Percentiles rank a stretch among this genome's conserved stretches.
phyloP scores from a whole-genome alignment of 2,888 invertebrate genomes.

The Drosophila putrida region DNA sequence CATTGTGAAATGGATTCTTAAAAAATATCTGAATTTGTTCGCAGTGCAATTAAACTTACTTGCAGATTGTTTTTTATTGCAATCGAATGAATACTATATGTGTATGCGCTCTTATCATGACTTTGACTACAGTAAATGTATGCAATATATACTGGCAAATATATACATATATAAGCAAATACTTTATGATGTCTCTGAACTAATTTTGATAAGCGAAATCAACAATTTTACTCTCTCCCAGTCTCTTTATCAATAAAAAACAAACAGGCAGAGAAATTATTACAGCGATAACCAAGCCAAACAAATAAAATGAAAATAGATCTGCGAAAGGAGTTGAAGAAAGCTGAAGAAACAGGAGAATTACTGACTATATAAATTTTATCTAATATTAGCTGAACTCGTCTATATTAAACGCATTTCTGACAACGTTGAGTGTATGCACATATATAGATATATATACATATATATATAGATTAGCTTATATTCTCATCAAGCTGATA shows the following conservation, averaged over 20 bases:
- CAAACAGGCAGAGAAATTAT: background rate
- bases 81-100: slow-evolving; percentile 2
- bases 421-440: background rate
- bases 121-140: background rate
- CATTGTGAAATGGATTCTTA: background rate
- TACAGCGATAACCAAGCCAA: background rate
- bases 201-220: slow-evolving; percentile 13
- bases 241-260: background rate
- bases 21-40: background rate
- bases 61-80: slow-evolving; percentile 3
- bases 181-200: slow-evolving; percentile 1
- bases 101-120: slow-evolving; percentile 26
- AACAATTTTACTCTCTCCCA: slow-evolving; percentile 2
- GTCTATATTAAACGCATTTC: background rate
- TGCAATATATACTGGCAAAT: too few relatives aligned
- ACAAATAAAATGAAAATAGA: slow-evolving; percentile 7
- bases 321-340: background rate
- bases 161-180: background rate
- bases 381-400: background rate
- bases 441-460: background rate
- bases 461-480: background rate
- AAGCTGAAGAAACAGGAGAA: background rate
- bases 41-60: background rate
- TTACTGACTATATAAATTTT: background rate
- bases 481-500: background rate